phyloP scores from a whole-genome alignment of 2,113 vertebrate genomes.

The Sclerurus mexicanus region DNA sequence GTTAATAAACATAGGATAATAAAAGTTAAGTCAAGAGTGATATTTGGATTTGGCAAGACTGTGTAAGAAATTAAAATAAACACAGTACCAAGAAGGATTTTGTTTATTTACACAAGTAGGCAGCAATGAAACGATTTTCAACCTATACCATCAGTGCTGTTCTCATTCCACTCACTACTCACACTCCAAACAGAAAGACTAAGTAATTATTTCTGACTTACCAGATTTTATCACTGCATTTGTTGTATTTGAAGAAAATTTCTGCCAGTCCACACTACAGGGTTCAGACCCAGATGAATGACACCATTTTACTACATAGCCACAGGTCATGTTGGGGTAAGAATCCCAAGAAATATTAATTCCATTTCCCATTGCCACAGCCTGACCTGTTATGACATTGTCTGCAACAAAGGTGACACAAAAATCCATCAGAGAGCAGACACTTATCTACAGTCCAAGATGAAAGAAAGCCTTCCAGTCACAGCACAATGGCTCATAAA shows the following conservation, averaged over 20 bases:
- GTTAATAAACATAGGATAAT: neutral
- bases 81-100: neutral
- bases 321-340: slow-evolving; percentile 73
- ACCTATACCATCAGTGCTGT: neutral
- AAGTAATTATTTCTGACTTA: slow-evolving; percentile 46
- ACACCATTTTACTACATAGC: slow-evolving; percentile 77
- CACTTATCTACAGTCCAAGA: neutral
- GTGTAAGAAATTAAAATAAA: neutral
- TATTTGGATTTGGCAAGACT: neutral
- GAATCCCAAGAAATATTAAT: slow-evolving; percentile 73
- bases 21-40: neutral
- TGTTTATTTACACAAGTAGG: neutral
- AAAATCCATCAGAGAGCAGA: slow-evolving; percentile 20
- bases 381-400: slow-evolving; percentile 60
- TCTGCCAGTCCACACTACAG: slow-evolving; percentile 75
- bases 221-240: slow-evolving; percentile 72
- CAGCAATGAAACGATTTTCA: neutral
- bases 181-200: neutral
- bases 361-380: slow-evolving; percentile 57
- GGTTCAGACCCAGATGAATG: slow-evolving; percentile 47
- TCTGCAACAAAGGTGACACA: slow-evolving; percentile 44
- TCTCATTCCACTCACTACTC: neutral
- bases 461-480: neutral
- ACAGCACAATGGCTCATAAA: neutral
- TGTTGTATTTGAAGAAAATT: slow-evolving; percentile 67